Percentiles rank a stretch among this genome's conserved stretches.
Conservation (phyloP, 2,888 invertebrate genomes). For the Aphrophora alni region DNA sequence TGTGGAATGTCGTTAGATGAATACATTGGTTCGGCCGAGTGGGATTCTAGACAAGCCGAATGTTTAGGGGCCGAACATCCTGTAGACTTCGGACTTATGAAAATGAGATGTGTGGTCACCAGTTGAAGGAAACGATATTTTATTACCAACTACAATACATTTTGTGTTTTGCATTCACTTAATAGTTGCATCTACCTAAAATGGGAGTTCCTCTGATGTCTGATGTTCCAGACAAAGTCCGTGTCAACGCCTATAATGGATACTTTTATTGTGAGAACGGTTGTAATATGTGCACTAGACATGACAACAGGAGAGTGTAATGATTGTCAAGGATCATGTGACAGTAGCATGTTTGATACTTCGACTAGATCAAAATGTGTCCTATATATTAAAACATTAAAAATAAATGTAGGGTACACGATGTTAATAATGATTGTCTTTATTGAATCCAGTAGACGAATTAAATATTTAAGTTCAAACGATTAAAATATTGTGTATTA, state of each 20-base stretch:
- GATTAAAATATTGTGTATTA: no score
- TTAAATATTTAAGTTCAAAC: no score
- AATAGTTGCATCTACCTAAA: slow-evolving; percentile 22
- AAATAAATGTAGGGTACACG: no score
- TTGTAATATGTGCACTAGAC: background rate
- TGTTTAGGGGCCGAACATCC: background rate
- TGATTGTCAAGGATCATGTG: no score
- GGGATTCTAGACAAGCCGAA: background rate
- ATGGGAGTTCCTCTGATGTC: slow-evolving; percentile 30
- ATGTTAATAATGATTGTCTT: no score
- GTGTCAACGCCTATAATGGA: background rate
- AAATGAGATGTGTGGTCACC: slow-evolving; percentile 27
- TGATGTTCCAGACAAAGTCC: background rate
- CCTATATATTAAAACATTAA: no score
- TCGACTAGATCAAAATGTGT: no score
- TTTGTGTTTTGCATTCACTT: slow-evolving; percentile 35
- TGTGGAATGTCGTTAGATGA: slow-evolving; percentile 35
- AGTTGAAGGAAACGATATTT: slow-evolving; percentile 31
- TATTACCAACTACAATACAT: slow-evolving; percentile 16
- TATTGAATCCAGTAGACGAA: no score
- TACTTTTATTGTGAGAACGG: background rate
- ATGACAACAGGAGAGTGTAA: no score
- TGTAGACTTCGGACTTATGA: slow-evolving; percentile 25
- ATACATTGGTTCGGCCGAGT: slow-evolving; percentile 20
- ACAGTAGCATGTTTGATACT: no score